Conservation (phyloP, 2,888 invertebrate species). For the Tetramorium bicarinatum region DNA sequence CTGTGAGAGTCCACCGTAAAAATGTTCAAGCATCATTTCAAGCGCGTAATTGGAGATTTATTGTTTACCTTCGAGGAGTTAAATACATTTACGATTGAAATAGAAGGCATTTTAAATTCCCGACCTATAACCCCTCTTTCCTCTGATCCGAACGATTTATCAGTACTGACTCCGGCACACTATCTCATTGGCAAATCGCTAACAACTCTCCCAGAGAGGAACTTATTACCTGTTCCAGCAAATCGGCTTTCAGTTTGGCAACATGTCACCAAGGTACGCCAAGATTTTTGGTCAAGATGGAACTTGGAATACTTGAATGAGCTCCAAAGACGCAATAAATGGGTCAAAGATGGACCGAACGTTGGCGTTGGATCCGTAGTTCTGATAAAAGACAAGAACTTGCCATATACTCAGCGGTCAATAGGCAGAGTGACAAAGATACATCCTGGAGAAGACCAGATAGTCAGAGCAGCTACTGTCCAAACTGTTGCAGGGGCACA, state of each 20-base stretch:
- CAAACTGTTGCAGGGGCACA: too few relatives aligned
- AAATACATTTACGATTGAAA: conserved; percentile 58
- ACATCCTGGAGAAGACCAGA: too few relatives aligned
- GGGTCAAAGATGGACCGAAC: too few relatives aligned
- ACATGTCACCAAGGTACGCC: background rate
- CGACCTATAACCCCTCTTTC: conserved; percentile 63
- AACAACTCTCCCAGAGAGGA: conserved; percentile 62
- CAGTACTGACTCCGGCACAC: conserved; percentile 69
- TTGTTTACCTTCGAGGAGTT: conserved; percentile 61
- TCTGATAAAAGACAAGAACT: too few relatives aligned
- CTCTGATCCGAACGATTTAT: conserved; percentile 65
- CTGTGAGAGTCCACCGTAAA: conserved; percentile 79
- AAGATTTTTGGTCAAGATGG: too few relatives aligned
- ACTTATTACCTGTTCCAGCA: conserved; percentile 26
- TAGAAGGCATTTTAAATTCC: conserved; percentile 71
- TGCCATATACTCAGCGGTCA: too few relatives aligned
- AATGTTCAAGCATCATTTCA: too few relatives aligned
- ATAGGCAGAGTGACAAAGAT: too few relatives aligned
- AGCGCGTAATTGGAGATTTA: conserved; percentile 66
- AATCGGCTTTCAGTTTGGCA: conserved; percentile 54
- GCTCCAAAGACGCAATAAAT: too few relatives aligned
- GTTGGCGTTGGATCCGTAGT: too few relatives aligned
- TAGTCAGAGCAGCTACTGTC: too few relatives aligned
- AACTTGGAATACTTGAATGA: too few relatives aligned
- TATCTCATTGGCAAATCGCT: conserved; percentile 69